These are phyloP conservation scores for Enteromius radiatus DNA, from an alignment of 2,797 vertebrate genomes.

Conservation along the genomic window DNA sequence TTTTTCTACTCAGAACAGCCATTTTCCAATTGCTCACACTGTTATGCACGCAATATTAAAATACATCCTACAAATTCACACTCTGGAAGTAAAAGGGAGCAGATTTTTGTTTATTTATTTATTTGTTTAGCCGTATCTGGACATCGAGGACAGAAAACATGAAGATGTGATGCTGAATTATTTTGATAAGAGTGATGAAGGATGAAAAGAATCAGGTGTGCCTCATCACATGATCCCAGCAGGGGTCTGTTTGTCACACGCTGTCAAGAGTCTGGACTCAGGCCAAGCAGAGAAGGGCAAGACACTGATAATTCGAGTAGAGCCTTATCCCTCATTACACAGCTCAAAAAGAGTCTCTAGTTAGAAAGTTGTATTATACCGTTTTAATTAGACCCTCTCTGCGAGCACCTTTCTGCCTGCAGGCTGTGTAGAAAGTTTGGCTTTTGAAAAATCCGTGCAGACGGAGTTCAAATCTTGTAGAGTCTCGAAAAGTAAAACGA, in stretches of 20 bases:
- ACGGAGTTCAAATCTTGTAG: constrained; percentile 51
- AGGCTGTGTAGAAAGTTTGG: constrained; percentile 47
- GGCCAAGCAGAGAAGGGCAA: background rate
- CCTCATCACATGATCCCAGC: background rate
- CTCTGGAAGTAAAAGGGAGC: background rate
- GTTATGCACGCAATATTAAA: background rate
- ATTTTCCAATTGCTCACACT: background rate
- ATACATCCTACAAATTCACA: background rate
- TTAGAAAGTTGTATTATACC: constrained; percentile 39
- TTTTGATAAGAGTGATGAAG: background rate
- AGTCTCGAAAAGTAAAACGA: constrained; percentile 33
- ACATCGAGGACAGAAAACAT: background rate
- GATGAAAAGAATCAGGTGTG: background rate
- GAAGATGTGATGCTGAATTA: background rate
- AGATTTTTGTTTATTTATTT: no score
- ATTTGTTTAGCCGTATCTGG: background rate
- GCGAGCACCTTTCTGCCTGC: constrained; percentile 24
- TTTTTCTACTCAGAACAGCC: background rate
- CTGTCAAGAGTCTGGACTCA: background rate
- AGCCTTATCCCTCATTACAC: background rate
- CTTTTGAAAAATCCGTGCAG: constrained; percentile 33
- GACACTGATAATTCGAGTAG: background rate
- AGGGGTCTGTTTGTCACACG: constrained; percentile 5
- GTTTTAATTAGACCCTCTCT: constrained; percentile 55
- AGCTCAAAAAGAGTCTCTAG: constrained; percentile 21